A percentile compares a stretch with the other conserved stretches of the same genome.
These are phyloP conservation scores for Candidula unifasciata DNA, from an alignment of 2,888 invertebrate genomes.

Conservation along the genomic window DNA sequence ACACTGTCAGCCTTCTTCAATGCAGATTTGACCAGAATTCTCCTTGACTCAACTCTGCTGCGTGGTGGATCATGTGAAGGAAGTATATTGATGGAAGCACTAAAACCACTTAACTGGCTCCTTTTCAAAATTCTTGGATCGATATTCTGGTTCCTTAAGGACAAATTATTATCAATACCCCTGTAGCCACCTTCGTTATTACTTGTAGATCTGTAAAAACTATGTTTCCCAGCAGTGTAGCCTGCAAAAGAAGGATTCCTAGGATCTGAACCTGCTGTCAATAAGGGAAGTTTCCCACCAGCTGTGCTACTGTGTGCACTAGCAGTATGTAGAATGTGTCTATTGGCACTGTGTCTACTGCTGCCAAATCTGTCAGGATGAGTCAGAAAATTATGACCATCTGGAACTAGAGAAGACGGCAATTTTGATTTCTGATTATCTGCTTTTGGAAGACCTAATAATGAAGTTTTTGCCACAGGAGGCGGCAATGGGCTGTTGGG, in stretches of 20 bases:
- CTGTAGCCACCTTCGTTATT: neutral
- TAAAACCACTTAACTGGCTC: neutral
- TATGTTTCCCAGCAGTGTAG: neutral
- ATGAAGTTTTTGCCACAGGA: neutral
- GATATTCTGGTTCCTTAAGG: neutral
- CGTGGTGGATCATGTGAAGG: too few species aligned
- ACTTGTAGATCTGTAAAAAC: neutral
- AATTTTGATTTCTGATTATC: neutral
- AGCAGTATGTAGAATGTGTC: too few species aligned
- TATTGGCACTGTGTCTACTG: neutral
- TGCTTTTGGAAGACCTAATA: neutral
- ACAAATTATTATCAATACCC: neutral
- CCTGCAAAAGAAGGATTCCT: too few species aligned
- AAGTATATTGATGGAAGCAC: neutral
- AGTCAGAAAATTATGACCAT: neutral
- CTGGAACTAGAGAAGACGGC: neutral
- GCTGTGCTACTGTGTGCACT: neutral
- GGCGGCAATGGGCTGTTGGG: neutral
- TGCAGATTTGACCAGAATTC: neutral
- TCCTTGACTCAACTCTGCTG: too few species aligned
- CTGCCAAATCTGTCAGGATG: neutral
- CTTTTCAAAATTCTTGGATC: constrained; percentile 26
- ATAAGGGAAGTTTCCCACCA: neutral
- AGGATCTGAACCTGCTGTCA: neutral
- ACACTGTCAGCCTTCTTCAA: neutral